phyloP scores from a whole-genome alignment of 2,888 invertebrate genomes.

The Agrotis clavis region DNA sequence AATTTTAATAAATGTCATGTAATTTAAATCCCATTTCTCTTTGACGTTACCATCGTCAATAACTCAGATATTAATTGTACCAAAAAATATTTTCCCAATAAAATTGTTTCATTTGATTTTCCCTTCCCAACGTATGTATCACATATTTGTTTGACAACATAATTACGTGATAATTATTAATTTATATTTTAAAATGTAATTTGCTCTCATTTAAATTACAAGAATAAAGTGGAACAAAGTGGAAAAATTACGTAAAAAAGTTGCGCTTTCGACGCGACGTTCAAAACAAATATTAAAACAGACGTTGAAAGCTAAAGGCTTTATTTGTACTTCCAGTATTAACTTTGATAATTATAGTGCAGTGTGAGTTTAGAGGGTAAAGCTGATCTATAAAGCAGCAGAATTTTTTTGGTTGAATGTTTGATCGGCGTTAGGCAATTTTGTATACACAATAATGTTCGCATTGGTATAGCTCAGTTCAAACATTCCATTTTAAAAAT shows the following conservation, averaged over 20 bases:
- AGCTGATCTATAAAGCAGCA: slow-evolving; percentile 38
- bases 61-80: not conserved
- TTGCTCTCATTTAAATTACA: slow-evolving; percentile 42
- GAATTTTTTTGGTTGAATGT: not conserved
- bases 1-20: not conserved
- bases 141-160: slow-evolving; percentile 23
- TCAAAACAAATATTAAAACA: slow-evolving; percentile 72
- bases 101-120: not conserved
- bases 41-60: too few relatives aligned
- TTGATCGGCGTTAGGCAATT: slow-evolving; percentile 13
- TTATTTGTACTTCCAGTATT: slow-evolving; percentile 77
- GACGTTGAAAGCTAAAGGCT: slow-evolving; percentile 68
- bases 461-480: too few relatives aligned
- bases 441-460: too few relatives aligned
- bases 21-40: not conserved
- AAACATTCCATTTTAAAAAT: too few relatives aligned
- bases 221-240: slow-evolving; percentile 33
- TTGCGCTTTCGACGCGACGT: slow-evolving; percentile 62
- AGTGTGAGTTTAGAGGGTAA: slow-evolving; percentile 52
- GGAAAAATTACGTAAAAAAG: slow-evolving; percentile 58
- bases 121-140: not conserved
- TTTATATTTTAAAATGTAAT: slow-evolving; percentile 25
- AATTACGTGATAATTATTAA: slow-evolving; percentile 22
- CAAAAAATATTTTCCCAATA: slow-evolving; percentile 10
- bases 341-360: slow-evolving; percentile 77